Evolutionary conservation across 2,797 vertebrate genomes (phyloP).

Genomic region (Crocidura indochinensis): DNA sequence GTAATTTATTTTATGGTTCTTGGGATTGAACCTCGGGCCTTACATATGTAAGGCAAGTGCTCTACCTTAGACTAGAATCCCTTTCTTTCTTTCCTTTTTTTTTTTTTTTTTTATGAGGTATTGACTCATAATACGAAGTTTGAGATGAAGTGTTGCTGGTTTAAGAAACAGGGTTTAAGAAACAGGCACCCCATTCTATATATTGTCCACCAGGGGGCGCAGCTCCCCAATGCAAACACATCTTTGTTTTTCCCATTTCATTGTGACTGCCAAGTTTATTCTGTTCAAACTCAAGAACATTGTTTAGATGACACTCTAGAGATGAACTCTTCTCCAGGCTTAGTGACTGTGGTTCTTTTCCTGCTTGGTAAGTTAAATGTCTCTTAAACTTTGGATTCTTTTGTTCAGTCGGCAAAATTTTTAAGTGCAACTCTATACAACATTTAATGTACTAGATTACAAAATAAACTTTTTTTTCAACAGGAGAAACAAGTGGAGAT

Average conservation of each 20-base stretch:
- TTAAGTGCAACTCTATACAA: no score
- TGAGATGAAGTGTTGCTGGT: no score
- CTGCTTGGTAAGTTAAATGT: slow-evolving; percentile 54
- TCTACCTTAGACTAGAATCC: no score
- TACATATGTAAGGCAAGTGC: no score
- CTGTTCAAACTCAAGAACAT: neutral
- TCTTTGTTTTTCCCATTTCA: neutral
- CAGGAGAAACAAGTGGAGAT: slow-evolving; percentile 61
- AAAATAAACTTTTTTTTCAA: no score
- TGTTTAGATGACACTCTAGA: neutral
- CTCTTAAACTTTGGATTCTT: neutral
- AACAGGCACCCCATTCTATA: neutral
- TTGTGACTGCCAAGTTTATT: neutral
- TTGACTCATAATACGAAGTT: no score
- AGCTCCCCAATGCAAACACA: neutral
- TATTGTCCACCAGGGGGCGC: slow-evolving; percentile 34
- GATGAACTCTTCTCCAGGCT: slow-evolving; percentile 37
- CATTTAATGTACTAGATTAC: no score
- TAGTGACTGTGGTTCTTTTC: slow-evolving; percentile 26
- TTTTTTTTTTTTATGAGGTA: no score
- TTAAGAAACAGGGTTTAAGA: no score
- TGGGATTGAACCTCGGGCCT: no score
- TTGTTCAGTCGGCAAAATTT: neutral
- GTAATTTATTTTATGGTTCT: no score
- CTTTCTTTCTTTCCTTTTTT: no score